phyloP scores from a whole-genome alignment of 2,113 vertebrate species.

The Pelobates fuscus region DNA sequence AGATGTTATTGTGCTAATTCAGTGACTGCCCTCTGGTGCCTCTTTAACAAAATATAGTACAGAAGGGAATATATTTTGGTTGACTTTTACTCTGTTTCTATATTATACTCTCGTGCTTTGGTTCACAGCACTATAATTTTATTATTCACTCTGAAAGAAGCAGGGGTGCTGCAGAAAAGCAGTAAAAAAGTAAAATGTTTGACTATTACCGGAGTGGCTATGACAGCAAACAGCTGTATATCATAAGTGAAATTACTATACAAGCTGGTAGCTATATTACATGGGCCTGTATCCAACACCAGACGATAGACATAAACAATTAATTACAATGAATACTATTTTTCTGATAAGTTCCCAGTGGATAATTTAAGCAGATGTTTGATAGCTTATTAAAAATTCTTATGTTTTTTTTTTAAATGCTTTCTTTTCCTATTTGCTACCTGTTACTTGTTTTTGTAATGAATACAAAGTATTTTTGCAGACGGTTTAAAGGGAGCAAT shows the following conservation, averaged over 20 bases:
- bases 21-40: not conserved
- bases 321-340: slow-evolving; percentile 41
- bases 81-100: not conserved
- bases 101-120: not conserved
- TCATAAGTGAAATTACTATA: slow-evolving; percentile 34
- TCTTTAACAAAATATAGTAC: not conserved
- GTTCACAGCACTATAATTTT: not conserved
- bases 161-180: not conserved
- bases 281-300: slow-evolving; percentile 27
- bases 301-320: slow-evolving; percentile 30
- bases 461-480: too few relatives aligned
- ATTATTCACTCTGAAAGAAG: not conserved
- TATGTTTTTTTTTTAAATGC: too few relatives aligned
- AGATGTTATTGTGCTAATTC: not conserved
- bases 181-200: not conserved
- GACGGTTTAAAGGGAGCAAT: too few relatives aligned
- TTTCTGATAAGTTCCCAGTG: slow-evolving; percentile 29
- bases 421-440: too few relatives aligned
- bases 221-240: slow-evolving; percentile 38
- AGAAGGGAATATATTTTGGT: not conserved
- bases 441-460: too few relatives aligned
- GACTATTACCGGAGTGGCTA: not conserved
- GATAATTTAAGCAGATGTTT: slow-evolving; percentile 36
- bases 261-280: slow-evolving; percentile 37
- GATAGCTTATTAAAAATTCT: slow-evolving; percentile 34